Percentiles rank a stretch among this genome's conserved stretches.
Conservation (phyloP, 2,113 vertebrate species). For the Maccullochella peelii region DNA sequence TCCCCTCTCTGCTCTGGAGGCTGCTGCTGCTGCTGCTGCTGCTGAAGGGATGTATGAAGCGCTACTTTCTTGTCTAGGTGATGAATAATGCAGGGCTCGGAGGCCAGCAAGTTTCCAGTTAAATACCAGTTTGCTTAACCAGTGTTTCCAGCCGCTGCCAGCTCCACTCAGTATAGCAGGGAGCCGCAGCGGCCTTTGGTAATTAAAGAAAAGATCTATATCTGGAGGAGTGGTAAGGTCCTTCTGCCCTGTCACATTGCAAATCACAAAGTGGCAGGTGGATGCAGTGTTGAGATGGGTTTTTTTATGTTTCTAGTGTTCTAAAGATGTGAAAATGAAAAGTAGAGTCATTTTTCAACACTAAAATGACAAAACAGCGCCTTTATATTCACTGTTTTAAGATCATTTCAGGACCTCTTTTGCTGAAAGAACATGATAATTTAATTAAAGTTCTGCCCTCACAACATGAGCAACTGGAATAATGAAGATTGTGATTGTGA, state of each 20-base stretch:
- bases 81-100: constrained; percentile 86
- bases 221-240: neutral
- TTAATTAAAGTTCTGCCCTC: neutral
- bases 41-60: constrained; percentile 77
- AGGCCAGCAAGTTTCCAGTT: constrained; percentile 86
- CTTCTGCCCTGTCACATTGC: neutral
- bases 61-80: constrained; percentile 82
- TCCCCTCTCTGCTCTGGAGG: constrained; percentile 65
- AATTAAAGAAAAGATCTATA: constrained; percentile 62
- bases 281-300: neutral
- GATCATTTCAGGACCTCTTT: neutral
- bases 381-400: neutral
- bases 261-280: neutral
- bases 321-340: neutral
- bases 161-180: constrained; percentile 72
- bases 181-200: constrained; percentile 58
- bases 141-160: constrained; percentile 84
- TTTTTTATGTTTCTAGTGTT: neutral
- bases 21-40: constrained; percentile 57
- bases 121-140: constrained; percentile 90
- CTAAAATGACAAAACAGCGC: neutral
- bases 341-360: no score
- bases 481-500: no score
- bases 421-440: neutral
- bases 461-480: neutral